Conservation (phyloP, 2,113 vertebrate species). For the Hemicordylus capensis region DNA sequence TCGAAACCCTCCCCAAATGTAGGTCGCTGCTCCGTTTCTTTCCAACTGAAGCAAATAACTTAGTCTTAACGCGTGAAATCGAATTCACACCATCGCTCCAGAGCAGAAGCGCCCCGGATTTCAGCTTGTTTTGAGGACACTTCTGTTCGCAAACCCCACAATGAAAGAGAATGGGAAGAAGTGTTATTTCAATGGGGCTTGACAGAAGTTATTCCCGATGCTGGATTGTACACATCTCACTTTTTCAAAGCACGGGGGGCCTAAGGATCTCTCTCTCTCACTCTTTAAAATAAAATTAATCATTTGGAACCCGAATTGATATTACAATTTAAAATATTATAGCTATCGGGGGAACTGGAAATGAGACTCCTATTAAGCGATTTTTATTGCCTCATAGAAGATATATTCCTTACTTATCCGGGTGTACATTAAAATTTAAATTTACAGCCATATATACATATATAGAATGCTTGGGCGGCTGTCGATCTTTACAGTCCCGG, state of each 20-base stretch:
- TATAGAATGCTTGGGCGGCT: conserved; percentile 62
- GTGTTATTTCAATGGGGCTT: too few species aligned
- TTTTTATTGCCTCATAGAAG: conserved; percentile 80
- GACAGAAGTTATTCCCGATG: background rate
- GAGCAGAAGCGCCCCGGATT: too few species aligned
- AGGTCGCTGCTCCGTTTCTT: background rate
- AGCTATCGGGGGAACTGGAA: conserved; percentile 31
- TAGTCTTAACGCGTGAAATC: background rate
- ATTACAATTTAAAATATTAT: background rate
- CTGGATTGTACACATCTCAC: background rate
- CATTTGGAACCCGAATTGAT: background rate
- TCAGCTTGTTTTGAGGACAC: background rate
- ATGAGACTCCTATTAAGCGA: conserved; percentile 72
- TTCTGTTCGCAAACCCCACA: background rate
- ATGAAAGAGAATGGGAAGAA: background rate
- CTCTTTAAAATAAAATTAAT: background rate
- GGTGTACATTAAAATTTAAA: conserved; percentile 79
- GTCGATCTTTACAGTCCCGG: background rate
- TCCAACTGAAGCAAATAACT: background rate
- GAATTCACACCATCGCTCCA: too few species aligned
- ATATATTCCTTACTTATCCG: conserved; percentile 79
- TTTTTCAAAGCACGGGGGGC: background rate
- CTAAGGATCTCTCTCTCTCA: background rate
- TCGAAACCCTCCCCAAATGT: too few species aligned
- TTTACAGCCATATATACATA: conserved; percentile 79